A percentile compares a stretch with the other conserved stretches of the same genome.
Conservation (phyloP, 2,113 vertebrate species). For the Arizona elegans region DNA sequence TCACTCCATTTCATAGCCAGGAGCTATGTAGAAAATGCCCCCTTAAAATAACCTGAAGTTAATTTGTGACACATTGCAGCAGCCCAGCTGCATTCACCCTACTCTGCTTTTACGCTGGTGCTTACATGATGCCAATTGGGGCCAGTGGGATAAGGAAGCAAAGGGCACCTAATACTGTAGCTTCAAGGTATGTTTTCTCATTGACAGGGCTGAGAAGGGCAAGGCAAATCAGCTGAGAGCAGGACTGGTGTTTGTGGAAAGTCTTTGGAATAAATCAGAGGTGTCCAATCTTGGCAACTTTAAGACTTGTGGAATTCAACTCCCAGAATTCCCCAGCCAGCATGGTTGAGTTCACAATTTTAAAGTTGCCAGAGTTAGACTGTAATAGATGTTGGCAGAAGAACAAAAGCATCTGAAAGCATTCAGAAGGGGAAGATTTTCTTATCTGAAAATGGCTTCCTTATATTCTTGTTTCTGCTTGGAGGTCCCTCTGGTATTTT, state of each 20-base stretch:
- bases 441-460: background rate
- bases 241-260: background rate
- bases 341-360: background rate
- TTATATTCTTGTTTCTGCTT: background rate
- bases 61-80: slow-evolving; percentile 29
- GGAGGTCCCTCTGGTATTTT: background rate
- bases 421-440: background rate
- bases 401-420: background rate
- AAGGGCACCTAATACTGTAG: background rate
- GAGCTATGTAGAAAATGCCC: background rate
- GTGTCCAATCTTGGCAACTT: background rate
- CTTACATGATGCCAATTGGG: slow-evolving; percentile 6
- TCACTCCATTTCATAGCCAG: slow-evolving; percentile 1
- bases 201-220: background rate
- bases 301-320: background rate
- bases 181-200: background rate
- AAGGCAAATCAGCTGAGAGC: background rate
- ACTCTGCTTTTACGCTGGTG: background rate
- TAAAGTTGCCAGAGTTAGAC: background rate
- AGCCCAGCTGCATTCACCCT: background rate
- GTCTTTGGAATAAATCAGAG: background rate
- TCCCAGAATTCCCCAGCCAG: background rate
- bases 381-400: background rate
- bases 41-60: slow-evolving; percentile 12
- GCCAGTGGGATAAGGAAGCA: background rate